Conservation (phyloP, 2,113 vertebrate genomes). For the Solea senegalensis region DNA sequence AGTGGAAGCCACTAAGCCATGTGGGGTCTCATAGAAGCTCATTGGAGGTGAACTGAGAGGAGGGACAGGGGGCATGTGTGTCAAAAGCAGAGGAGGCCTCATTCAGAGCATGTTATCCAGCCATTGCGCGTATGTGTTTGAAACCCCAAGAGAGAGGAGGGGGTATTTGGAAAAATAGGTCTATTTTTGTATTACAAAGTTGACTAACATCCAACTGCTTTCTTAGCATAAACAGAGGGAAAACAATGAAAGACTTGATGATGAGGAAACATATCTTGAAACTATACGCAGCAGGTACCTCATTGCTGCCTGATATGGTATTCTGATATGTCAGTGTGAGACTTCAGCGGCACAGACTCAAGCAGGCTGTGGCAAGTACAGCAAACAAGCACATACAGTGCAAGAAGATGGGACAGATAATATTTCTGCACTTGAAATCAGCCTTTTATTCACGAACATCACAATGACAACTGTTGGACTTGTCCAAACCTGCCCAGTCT, state of each 20-base stretch:
- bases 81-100: constrained; percentile 57
- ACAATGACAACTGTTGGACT: constrained; percentile 48
- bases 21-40: constrained; percentile 71
- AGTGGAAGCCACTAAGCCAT: constrained; percentile 71
- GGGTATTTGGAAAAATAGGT: neutral
- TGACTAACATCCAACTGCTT: neutral
- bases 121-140: constrained; percentile 51
- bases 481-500: constrained; percentile 55
- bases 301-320: constrained; percentile 49
- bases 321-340: constrained; percentile 58
- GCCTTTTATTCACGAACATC: constrained; percentile 59
- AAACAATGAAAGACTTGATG: constrained; percentile 31
- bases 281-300: constrained; percentile 43
- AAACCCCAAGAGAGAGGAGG: constrained; percentile 62
- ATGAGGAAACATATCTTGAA: constrained; percentile 21
- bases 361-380: constrained; percentile 69
- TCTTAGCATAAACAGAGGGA: constrained; percentile 3
- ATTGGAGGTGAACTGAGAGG: constrained; percentile 66
- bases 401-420: constrained; percentile 52
- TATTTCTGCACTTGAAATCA: constrained; percentile 58
- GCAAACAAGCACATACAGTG: constrained; percentile 53
- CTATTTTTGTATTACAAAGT: constrained; percentile 3
- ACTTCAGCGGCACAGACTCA: constrained; percentile 26
- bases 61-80: constrained; percentile 38
- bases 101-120: constrained; percentile 75